Percentiles rank a stretch among this genome's conserved stretches.
These are phyloP conservation scores for honey bee (Apis mellifera) DNA, from an alignment of 1,140 invertebrate species.

Conservation along the genomic window Amel_HAv3.1 CM009936.2:7375001-7375500, in stretches of 20 bases:
- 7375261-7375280: constrained; percentile 8
- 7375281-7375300: constrained; percentile 5
- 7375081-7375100: constrained; percentile 46
- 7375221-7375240: constrained; percentile 38
- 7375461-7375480: not conserved
- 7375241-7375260: constrained; percentile 41
- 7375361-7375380: not conserved
- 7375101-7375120: constrained; percentile 46
- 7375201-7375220: not conserved
- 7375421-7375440: not conserved
- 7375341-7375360: constrained; percentile 22
- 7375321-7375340: not conserved
- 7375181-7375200: not conserved
- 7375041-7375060: constrained; percentile 39
- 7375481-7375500: not conserved
- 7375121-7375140: constrained; percentile 5
- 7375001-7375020: constrained; percentile 58
- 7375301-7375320: not conserved
- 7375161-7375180: not conserved
- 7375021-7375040: constrained; percentile 58
- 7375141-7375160: not conserved
- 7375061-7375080: constrained; percentile 42
- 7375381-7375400: not conserved
- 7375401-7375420: too few species aligned
- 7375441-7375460: not conserved